Evolutionary conservation across 2,888 invertebrate species (phyloP).

Genomic region (Mythimna vitellina): DNA sequence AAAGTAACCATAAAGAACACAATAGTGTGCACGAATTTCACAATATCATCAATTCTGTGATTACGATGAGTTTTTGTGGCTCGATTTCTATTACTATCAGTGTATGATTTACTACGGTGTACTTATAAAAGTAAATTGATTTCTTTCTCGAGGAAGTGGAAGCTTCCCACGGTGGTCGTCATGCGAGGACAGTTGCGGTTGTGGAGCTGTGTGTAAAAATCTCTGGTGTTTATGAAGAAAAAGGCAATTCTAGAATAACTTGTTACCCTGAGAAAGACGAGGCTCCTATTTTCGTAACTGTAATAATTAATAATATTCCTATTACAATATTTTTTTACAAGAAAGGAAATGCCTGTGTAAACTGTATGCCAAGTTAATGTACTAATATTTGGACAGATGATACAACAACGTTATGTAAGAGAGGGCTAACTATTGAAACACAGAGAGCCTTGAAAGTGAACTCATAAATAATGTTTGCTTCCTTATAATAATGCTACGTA

Average conservation of each 20-base stretch:
- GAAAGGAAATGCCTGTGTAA: background rate
- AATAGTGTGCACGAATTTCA: conserved; percentile 47
- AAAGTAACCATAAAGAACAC: conserved; percentile 42
- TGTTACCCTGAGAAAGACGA: conserved; percentile 14
- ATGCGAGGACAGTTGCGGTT: conserved; percentile 71
- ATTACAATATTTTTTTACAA: background rate
- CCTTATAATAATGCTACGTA: conserved; percentile 32
- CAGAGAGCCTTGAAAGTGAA: conserved; percentile 42
- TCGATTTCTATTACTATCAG: conserved; percentile 52
- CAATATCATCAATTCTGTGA: conserved; percentile 39
- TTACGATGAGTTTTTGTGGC: conserved; percentile 49
- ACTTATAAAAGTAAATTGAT: conserved; percentile 66
- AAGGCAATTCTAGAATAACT: conserved; percentile 36
- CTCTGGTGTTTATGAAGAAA: conserved; percentile 46
- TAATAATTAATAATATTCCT: conserved; percentile 16
- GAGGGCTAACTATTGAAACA: conserved; percentile 34
- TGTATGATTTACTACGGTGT: conserved; percentile 55
- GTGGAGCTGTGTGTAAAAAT: conserved; percentile 54
- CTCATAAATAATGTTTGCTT: conserved; percentile 42
- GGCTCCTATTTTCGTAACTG: conserved; percentile 16
- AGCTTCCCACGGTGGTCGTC: conserved; percentile 70
- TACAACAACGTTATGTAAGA: conserved; percentile 42
- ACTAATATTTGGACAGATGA: conserved; percentile 53
- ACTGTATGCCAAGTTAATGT: conserved; percentile 12
- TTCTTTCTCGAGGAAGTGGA: conserved; percentile 69